A percentile compares a stretch with the other conserved stretches of the same genome.
Conservation (phyloP, 2,797 vertebrate species). For the Falco rusticolus region DNA sequence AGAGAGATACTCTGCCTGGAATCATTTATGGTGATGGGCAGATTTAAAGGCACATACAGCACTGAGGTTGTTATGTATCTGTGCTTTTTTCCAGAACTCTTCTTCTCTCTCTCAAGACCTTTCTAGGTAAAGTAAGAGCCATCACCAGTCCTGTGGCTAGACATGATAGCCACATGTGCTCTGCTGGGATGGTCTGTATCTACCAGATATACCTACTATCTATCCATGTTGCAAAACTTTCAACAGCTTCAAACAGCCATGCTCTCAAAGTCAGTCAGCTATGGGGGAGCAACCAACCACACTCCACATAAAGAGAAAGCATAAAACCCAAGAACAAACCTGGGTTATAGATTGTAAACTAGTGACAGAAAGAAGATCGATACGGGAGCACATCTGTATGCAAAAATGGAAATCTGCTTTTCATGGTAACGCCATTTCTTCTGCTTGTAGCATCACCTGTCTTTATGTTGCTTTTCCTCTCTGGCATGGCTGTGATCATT, state of each 20-base stretch:
- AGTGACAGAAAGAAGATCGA: background rate
- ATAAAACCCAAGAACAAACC: background rate
- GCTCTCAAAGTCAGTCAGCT: background rate
- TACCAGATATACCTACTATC: background rate
- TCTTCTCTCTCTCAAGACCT: background rate
- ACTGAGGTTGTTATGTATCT: background rate
- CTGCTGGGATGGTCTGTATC: background rate
- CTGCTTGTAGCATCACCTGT: background rate
- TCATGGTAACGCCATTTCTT: background rate
- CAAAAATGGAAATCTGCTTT: background rate
- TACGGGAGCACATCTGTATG: background rate
- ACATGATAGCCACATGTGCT: background rate
- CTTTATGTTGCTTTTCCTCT: background rate
- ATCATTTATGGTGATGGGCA: background rate
- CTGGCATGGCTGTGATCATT: background rate
- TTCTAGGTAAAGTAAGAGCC: background rate
- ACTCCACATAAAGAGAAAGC: background rate
- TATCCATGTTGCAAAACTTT: background rate
- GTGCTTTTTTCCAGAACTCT: background rate
- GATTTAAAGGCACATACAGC: background rate
- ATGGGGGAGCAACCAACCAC: background rate
- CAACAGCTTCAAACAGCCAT: background rate
- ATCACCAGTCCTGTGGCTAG: background rate
- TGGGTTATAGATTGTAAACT: background rate
- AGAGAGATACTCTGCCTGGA: background rate